These are phyloP conservation scores for Astropecten irregularis DNA, from an alignment of 53 echinoderm and acorn worm genomes.

Conservation along the genomic window DNA sequence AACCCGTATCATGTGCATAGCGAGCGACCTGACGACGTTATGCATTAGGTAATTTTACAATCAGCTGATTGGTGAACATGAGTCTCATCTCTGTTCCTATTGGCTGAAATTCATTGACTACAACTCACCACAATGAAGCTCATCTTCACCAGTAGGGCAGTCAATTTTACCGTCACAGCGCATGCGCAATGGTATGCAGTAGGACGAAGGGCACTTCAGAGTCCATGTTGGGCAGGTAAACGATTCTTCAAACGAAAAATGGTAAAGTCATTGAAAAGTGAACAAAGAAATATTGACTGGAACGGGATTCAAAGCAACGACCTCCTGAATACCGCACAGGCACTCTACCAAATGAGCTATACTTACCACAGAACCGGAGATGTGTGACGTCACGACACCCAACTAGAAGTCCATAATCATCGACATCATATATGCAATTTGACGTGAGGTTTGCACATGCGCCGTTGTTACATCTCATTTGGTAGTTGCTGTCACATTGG, in stretches of 20 bases:
- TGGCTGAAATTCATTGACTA: too few species aligned
- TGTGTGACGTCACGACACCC: conserved; percentile 93
- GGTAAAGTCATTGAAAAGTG: not conserved
- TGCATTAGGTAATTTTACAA: too few species aligned
- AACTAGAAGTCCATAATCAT: conserved; percentile 61
- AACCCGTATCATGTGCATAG: too few species aligned
- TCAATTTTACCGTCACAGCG: conserved; percentile 77
- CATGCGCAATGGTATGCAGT: conserved; percentile 76
- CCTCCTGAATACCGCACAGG: too few species aligned
- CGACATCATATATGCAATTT: conserved; percentile 71
- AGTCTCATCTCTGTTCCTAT: too few species aligned
- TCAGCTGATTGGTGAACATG: too few species aligned
- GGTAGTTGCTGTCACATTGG: not conserved
- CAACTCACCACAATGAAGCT: conserved; percentile 73
- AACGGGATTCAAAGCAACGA: too few species aligned
- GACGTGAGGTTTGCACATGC: conserved; percentile 46
- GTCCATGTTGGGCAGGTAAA: conserved; percentile 66
- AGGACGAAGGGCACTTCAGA: conserved; percentile 76
- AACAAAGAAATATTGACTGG: too few species aligned
- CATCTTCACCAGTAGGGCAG: conserved; percentile 91
- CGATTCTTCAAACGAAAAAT: conserved; percentile 30
- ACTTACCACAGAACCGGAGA: conserved; percentile 76
- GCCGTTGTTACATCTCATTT: conserved; percentile 57
- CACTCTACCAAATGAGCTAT: too few species aligned
- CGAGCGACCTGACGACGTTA: too few species aligned